Conservation (phyloP, 2,888 invertebrate genomes). For the Luffia ferchaultella region DNA sequence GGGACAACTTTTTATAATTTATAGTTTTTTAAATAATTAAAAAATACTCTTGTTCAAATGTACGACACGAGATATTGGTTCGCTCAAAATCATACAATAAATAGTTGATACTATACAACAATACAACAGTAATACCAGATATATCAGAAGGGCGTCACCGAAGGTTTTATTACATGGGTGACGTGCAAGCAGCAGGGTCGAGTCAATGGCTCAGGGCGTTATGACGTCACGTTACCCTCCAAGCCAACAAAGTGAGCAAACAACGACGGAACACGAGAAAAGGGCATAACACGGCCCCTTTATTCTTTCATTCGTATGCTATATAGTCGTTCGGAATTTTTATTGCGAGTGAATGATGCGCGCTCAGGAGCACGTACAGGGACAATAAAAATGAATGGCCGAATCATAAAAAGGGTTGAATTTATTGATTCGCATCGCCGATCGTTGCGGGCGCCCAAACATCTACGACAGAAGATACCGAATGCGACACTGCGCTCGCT, state of each 20-base stretch:
- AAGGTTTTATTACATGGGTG: not conserved
- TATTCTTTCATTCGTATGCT: constrained; percentile 34
- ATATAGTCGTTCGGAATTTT: constrained; percentile 44
- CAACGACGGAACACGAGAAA: not conserved
- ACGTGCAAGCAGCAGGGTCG: not conserved
- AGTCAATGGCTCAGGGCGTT: not conserved
- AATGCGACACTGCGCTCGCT: no score
- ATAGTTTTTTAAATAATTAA: no score
- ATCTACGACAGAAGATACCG: no score
- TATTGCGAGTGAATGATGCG: constrained; percentile 51
- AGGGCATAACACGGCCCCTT: constrained; percentile 18
- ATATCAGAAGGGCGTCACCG: no score
- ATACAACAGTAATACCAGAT: no score
- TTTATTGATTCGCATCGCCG: constrained; percentile 58
- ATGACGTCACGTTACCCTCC: not conserved
- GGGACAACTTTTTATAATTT: no score
- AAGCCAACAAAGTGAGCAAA: no score
- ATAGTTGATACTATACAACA: no score
- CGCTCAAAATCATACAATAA: no score
- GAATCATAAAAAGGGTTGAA: constrained; percentile 60
- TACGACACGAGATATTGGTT: no score
- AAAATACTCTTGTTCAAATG: no score
- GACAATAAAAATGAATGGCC: constrained; percentile 54
- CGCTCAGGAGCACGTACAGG: constrained; percentile 44
- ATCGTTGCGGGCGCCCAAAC: constrained; percentile 15